Base-by-base conservation (phyloP, 2,113 vertebrate species). In the Brachyhypopomus occidentalis region DNA sequence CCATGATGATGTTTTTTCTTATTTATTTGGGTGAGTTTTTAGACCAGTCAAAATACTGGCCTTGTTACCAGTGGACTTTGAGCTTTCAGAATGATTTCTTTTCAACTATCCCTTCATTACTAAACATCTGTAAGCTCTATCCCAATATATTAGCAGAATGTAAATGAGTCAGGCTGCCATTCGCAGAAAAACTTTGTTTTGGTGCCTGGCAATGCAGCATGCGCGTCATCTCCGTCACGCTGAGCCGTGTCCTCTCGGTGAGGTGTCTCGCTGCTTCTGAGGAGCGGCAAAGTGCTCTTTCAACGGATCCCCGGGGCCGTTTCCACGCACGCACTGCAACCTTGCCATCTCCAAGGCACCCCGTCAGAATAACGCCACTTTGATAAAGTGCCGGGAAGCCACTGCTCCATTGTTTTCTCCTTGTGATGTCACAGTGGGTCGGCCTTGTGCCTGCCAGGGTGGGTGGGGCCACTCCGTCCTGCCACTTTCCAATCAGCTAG, bases 401-500 rank as follows among this genome's bases (percentile, higher is more conserved):
- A 14, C 25, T 2, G 45, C 63, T 38, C 27, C 8, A 52, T 52
- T 52, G 45, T 52, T 20, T 55, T 67, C 52, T 45, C 56, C 16
- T 25, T 0, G 19, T 20, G 20, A 22, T 72, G 76, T 72, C 0
- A 38, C 58, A 84, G 20, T 30, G 27, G 70, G 48, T 17, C 56
- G 27, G 23, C 60, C 58, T 72, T 71, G 12, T 9, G 74, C 62
- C 6, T 55, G 64, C 60, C 5, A 52, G 62, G 12, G 79, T 59
- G 48, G 70, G 59, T 5, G 16, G 75, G 56, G 63, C 60, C 62
- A 72, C 76, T 62, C 76, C 74, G 56, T 20, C 52, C 75, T 25
- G 19, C 4, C 59, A 25, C 27, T 27, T 77, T 45, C 55, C 70
- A 82, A 82, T 81, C 77, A 73, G 78, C 52, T 36, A 55, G 34